Evolutionary conservation across 2,113 vertebrate genomes (phyloP).

Genomic region (Dicrurus megarhynchus): DNA sequence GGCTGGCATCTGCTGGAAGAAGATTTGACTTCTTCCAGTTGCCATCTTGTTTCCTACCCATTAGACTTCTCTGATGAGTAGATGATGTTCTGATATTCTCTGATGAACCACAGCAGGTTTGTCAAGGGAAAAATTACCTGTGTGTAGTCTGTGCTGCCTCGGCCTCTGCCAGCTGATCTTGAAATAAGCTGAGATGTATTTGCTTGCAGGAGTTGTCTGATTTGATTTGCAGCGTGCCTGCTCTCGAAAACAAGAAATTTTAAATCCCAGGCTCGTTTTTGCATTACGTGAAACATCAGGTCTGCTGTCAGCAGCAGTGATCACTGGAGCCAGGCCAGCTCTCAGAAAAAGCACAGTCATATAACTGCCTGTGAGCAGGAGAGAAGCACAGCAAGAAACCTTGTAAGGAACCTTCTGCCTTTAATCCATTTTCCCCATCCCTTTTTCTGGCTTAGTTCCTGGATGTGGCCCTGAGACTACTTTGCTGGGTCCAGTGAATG

Average conservation of each 20-base stretch:
- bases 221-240: not conserved
- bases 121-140: not conserved
- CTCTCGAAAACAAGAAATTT: not conserved
- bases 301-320: not conserved
- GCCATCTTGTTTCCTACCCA: not conserved
- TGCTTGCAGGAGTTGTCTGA: not conserved
- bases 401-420: not conserved
- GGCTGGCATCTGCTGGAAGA: not conserved
- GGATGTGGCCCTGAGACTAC: not conserved
- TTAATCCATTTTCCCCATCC: not conserved
- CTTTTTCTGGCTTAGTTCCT: not conserved
- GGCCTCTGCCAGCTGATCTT: not conserved
- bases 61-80: not conserved
- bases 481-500: not conserved
- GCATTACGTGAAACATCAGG: not conserved
- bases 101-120: not conserved
- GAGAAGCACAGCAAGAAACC: not conserved
- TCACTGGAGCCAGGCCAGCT: not conserved
- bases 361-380: rapidly evolving
- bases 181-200: not conserved
- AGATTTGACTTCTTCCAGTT: not conserved
- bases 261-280: not conserved
- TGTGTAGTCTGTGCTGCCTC: not conserved
- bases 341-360: not conserved
- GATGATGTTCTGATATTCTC: not conserved